Evolutionary conservation across 30 jellyfish, hydroid and myxozoan genomes (phyloP).

Genomic region (Cassiopea xamachana): DNA sequence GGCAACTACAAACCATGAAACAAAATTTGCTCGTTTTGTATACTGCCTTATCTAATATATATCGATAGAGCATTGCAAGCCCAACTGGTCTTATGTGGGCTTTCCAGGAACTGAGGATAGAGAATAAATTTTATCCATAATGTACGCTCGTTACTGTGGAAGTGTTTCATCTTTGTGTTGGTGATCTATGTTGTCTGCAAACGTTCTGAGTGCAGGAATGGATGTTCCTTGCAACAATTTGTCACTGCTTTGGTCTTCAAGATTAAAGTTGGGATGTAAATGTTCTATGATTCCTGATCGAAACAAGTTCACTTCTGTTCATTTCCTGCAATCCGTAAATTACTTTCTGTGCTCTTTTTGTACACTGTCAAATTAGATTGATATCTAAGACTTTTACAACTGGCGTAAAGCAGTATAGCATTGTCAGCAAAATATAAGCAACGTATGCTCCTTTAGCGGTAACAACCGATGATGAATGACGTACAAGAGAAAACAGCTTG

Average conservation of each 20-base stretch:
- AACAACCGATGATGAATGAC: slow-evolving; percentile 36
- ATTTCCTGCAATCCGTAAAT: slow-evolving; percentile 53
- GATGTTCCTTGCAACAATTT: slow-evolving; percentile 49
- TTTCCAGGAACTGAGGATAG: no score
- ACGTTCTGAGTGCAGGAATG: slow-evolving; percentile 59
- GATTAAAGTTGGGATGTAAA: no score
- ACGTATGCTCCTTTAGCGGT: slow-evolving; percentile 47
- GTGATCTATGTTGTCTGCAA: slow-evolving; percentile 26
- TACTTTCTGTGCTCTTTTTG: slow-evolving; percentile 36
- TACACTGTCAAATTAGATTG: slow-evolving; percentile 25
- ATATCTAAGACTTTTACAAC: slow-evolving; percentile 17
- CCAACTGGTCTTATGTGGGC: no score
- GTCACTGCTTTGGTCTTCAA: slow-evolving; percentile 22
- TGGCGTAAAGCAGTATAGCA: slow-evolving; percentile 63
- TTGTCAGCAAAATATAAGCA: slow-evolving; percentile 54
- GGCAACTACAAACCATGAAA: no score
- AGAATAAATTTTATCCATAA: no score
- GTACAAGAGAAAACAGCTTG: slow-evolving; percentile 48
- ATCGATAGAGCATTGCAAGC: no score
- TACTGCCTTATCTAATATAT: no score
- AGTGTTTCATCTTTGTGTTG: background rate
- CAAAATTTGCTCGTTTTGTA: no score
- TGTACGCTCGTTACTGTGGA: no score
- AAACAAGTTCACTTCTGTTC: slow-evolving; percentile 45
- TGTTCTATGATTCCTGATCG: slow-evolving; percentile 21